Conservation (phyloP, 2,797 vertebrate species). For the Acrossocheilus fasciatus region DNA sequence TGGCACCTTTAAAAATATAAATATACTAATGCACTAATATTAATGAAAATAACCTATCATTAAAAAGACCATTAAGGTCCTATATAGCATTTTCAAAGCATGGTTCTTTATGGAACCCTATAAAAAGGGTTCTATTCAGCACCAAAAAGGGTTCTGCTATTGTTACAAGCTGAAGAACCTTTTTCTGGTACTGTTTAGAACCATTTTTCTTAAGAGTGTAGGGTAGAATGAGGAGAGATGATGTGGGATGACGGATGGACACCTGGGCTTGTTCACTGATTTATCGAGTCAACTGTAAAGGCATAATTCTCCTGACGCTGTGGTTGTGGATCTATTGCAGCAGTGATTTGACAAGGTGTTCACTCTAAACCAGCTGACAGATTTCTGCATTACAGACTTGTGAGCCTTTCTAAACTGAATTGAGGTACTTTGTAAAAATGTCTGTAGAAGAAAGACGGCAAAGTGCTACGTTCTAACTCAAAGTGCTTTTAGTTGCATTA, state of each 20-base stretch:
- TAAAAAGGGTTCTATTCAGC: no score
- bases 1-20: no score
- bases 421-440: neutral
- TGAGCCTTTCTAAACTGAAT: neutral
- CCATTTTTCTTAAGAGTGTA: neutral
- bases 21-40: no score
- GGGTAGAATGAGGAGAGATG: neutral
- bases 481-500: neutral
- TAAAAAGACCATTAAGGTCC: no score
- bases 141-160: no score
- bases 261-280: constrained; percentile 34
- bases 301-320: constrained; percentile 14
- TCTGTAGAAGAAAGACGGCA: neutral
- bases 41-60: no score
- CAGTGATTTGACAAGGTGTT: constrained; percentile 36
- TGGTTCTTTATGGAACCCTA: no score
- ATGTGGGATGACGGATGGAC: constrained; percentile 38
- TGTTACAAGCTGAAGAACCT: no score
- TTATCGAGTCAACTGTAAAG: constrained; percentile 44
- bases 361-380: constrained; percentile 1
- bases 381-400: neutral
- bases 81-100: no score
- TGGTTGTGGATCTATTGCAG: constrained; percentile 3
- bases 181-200: no score
- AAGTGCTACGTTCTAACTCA: neutral